Conservation (phyloP, 2,888 invertebrate species). For the Lasioglossum oenotherae region DNA sequence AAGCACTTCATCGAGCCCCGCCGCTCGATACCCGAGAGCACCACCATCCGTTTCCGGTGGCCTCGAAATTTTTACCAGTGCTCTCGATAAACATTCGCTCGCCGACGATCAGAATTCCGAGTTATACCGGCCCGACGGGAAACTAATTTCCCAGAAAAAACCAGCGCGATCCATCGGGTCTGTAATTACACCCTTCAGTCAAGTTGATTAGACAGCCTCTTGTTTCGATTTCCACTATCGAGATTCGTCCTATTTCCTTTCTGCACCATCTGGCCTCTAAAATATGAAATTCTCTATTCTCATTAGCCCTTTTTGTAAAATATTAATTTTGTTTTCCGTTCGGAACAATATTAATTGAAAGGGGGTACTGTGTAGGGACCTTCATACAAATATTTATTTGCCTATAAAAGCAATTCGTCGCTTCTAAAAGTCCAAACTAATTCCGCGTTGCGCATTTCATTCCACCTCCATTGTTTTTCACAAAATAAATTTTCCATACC, state of each 20-base stretch:
- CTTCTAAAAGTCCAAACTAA: neutral
- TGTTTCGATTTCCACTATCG: neutral
- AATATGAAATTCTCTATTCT: neutral
- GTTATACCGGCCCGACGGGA: neutral
- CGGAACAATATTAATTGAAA: neutral
- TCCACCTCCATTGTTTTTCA: neutral
- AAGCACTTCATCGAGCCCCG: constrained; percentile 44
- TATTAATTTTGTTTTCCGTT: no score
- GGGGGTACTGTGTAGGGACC: neutral
- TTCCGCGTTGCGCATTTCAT: neutral
- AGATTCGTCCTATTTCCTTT: neutral
- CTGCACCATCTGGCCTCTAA: neutral
- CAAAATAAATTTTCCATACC: neutral
- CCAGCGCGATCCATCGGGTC: neutral
- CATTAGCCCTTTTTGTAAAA: neutral
- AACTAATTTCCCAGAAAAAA: neutral
- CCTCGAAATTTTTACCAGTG: constrained; percentile 15
- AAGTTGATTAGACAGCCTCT: neutral
- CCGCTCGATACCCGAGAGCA: constrained; percentile 24
- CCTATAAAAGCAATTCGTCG: neutral
- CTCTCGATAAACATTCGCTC: constrained; percentile 26
- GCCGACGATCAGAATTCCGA: neutral
- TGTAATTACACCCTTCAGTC: neutral
- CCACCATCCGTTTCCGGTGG: constrained; percentile 9
- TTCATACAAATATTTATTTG: neutral